Percentiles rank a stretch among this genome's conserved stretches.
These are phyloP conservation scores for Pterostichus madidus DNA, from an alignment of 2,888 invertebrate species.

Conservation along the genomic window DNA sequence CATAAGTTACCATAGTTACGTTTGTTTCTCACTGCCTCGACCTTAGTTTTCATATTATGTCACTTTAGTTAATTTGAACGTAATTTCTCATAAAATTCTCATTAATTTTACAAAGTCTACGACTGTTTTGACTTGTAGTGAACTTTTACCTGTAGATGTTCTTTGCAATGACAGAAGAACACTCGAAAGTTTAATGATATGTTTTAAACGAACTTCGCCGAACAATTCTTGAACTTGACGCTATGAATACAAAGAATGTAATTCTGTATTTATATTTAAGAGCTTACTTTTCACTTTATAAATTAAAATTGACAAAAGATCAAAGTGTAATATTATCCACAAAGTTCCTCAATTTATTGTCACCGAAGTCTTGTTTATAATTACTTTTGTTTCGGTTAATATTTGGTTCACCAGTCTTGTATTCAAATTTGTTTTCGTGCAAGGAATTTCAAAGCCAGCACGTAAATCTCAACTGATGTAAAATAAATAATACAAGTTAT, in stretches of 20 bases:
- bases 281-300: constrained; percentile 45
- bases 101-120: constrained; percentile 18
- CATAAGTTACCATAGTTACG: constrained; percentile 49
- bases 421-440: constrained; percentile 28
- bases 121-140: constrained; percentile 12
- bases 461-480: neutral
- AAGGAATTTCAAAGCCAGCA: neutral
- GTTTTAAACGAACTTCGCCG: constrained; percentile 7
- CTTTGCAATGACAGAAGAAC: constrained; percentile 31
- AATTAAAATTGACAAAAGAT: constrained; percentile 52
- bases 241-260: constrained; percentile 44
- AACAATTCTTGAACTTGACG: constrained; percentile 40
- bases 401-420: constrained; percentile 6
- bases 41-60: constrained; percentile 48
- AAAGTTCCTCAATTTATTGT: constrained; percentile 43
- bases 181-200: constrained; percentile 38
- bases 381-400: constrained; percentile 41
- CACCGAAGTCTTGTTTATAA: constrained; percentile 39
- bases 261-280: constrained; percentile 43
- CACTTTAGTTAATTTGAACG: constrained; percentile 48
- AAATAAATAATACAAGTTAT: no score
- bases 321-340: constrained; percentile 34
- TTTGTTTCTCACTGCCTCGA: constrained; percentile 34
- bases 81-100: constrained; percentile 48
- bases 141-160: constrained; percentile 13